Evolutionary conservation across 2,888 invertebrate genomes (phyloP).

Genomic region (Mythimna loreyi): DNA sequence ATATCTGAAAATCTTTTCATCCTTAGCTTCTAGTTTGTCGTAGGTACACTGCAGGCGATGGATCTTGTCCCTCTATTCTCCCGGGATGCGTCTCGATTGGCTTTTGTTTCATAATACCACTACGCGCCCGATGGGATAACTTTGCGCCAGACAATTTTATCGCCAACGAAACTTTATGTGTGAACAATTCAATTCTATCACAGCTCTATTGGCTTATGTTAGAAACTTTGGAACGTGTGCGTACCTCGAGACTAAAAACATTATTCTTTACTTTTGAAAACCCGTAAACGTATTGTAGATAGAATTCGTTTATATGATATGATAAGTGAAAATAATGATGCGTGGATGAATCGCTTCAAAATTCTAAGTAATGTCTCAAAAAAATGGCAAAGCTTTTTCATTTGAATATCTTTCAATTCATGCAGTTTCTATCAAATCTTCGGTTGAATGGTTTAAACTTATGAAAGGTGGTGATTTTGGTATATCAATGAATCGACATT

Average conservation of each 20-base stretch:
- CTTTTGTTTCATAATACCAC: constrained; percentile 61
- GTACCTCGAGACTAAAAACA: background rate
- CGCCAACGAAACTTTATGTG: constrained; percentile 41
- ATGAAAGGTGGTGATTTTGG: background rate
- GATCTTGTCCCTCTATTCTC: constrained; percentile 45
- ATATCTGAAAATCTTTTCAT: background rate
- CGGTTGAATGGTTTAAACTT: background rate
- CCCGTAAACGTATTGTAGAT: background rate
- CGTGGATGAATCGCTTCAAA: background rate
- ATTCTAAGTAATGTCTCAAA: background rate
- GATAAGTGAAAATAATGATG: constrained; percentile 1
- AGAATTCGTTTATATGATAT: background rate
- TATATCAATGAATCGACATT: background rate
- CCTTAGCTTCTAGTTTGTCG: background rate
- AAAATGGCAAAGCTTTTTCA: background rate
- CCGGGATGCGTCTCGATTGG: constrained; percentile 54
- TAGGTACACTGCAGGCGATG: constrained; percentile 6
- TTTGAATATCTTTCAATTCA: background rate
- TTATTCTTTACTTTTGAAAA: background rate
- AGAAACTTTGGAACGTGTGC: background rate
- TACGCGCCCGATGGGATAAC: constrained; percentile 37
- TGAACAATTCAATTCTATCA: constrained; percentile 37
- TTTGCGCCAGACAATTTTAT: constrained; percentile 48
- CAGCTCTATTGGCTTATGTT: constrained; percentile 17
- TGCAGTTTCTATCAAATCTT: background rate